Conservation (phyloP, 2,113 vertebrate genomes). For the Myodes glareolus region DNA sequence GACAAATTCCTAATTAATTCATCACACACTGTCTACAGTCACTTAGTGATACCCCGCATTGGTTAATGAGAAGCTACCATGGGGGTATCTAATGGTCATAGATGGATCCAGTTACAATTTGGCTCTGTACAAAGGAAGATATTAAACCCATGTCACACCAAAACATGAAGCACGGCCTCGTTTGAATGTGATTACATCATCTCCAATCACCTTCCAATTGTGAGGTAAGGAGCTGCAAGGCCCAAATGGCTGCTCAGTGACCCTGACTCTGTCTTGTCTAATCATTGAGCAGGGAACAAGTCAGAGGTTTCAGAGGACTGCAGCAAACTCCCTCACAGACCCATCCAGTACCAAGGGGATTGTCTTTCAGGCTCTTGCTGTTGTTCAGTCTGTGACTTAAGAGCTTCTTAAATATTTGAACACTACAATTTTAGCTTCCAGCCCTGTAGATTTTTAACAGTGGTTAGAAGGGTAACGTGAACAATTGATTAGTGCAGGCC, state of each 20-base stretch:
- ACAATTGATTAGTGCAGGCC: constrained; percentile 70
- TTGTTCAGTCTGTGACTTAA: background rate
- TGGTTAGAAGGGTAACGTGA: constrained; percentile 58
- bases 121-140: constrained; percentile 40
- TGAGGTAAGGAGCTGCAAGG: background rate
- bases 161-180: background rate
- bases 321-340: background rate
- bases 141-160: constrained; percentile 47
- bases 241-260: background rate
- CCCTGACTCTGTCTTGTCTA: background rate
- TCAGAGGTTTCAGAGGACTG: background rate
- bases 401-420: constrained; percentile 71
- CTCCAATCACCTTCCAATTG: background rate
- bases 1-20: constrained; percentile 68
- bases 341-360: background rate
- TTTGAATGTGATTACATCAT: background rate
- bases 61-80: constrained; percentile 45
- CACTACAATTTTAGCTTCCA: constrained; percentile 50
- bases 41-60: constrained; percentile 68
- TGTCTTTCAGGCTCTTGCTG: background rate
- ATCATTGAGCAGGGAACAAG: constrained; percentile 31
- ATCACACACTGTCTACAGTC: constrained; percentile 66
- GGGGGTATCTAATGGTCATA: constrained; percentile 32
- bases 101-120: constrained; percentile 59
- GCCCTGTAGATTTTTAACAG: constrained; percentile 60